Percentiles rank a stretch among this genome's conserved stretches.
Evolutionary conservation across 2,113 vertebrate genomes (phyloP).

Genomic region (Protobothrops flavoviridis): DNA sequence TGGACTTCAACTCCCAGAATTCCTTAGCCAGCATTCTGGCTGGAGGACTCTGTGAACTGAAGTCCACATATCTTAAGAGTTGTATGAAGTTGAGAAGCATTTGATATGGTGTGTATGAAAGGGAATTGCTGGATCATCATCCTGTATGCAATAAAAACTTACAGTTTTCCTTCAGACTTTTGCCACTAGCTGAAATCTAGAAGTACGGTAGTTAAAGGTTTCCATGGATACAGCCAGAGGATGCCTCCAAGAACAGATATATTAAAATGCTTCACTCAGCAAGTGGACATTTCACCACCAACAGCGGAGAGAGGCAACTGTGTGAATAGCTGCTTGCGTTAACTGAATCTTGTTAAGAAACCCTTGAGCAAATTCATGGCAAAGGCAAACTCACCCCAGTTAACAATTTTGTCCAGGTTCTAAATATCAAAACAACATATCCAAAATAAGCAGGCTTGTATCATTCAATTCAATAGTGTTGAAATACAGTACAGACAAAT

Average conservation of each 20-base stretch:
- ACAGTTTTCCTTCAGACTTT: not conserved
- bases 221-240: rapidly evolving
- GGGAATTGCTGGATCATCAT: not conserved
- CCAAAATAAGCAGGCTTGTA: not conserved
- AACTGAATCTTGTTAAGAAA: not conserved
- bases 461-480: not conserved
- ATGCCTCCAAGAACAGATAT: rapidly evolving
- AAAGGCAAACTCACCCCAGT: not conserved
- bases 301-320: not conserved
- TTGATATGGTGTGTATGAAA: not conserved
- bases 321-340: not conserved
- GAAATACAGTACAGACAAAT: not conserved
- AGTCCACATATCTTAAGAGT: not conserved
- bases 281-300: not conserved
- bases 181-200: rapidly evolving
- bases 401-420: not conserved
- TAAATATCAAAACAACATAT: not conserved
- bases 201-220: not conserved
- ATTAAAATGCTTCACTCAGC: rapidly evolving
- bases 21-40: not conserved
- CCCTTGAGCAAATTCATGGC: not conserved
- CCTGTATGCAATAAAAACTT: rapidly evolving
- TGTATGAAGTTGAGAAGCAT: not conserved
- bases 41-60: not conserved
- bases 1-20: not conserved